phyloP scores from a whole-genome alignment of 2,113 vertebrate genomes.

The Bombycilla garrulus region DNA sequence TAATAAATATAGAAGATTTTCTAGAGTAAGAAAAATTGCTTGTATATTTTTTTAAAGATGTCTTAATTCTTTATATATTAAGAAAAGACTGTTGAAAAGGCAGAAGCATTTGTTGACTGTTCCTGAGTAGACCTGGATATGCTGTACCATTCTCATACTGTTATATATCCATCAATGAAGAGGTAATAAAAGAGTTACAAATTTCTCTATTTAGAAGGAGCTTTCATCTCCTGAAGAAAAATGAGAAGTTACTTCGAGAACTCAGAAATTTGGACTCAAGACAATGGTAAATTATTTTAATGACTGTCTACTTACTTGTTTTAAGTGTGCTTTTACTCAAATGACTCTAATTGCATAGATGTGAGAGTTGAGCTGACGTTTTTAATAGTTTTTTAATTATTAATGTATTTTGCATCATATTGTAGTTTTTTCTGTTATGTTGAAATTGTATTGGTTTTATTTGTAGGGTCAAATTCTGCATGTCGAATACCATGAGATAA shows the following conservation, averaged over 20 bases:
- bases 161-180: conserved; percentile 35
- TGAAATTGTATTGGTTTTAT: background rate
- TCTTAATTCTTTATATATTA: conserved; percentile 43
- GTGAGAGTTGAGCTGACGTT: background rate
- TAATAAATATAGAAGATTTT: background rate
- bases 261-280: conserved; percentile 97
- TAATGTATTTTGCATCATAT: background rate
- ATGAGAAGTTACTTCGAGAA: conserved; percentile 96
- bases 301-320: background rate
- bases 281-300: conserved; percentile 85
- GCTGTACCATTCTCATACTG: background rate
- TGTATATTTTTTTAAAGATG: conserved; percentile 5
- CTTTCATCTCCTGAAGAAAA: conserved; percentile 98
- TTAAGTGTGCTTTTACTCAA: background rate
- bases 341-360: background rate
- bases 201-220: conserved; percentile 84
- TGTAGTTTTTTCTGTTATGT: background rate
- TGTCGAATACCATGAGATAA: background rate
- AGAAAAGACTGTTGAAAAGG: conserved; percentile 32
- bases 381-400: background rate
- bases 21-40: background rate
- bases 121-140: conserved; percentile 38
- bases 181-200: conserved; percentile 61
- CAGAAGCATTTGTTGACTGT: conserved; percentile 6
- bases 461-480: background rate